Base-by-base conservation (phyloP, 2,797 vertebrate species). In the Helostoma temminkii region DNA sequence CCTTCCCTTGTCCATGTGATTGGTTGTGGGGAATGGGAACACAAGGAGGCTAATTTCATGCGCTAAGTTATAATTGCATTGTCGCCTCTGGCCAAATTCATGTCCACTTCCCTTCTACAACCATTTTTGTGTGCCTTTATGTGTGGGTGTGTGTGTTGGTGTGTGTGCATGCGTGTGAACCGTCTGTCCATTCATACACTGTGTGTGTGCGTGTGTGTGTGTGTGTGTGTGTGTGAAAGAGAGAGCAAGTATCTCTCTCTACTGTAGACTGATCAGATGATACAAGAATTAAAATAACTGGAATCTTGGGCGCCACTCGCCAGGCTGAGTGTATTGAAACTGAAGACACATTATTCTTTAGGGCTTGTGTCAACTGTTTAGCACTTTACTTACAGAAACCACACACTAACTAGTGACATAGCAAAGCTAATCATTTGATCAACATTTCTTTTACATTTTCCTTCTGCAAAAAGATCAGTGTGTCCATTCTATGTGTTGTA, bases 1-100 rank as follows among this genome's bases (percentile, higher is more conserved):
- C 83, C 88, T 88, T 92, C 90, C 89, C 93, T 94, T 90, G 93
- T 95, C 91, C 94, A 95, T 95, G 95, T 96, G 95, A 96, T 96
- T 93, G 93, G 94, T 94, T 96, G 95, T 95, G 94, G 93, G 93
- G 95, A 96, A 96, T 92, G 94, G 92, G 89, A 96, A 96, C 93
- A 96, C 96, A 96, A 94, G 94, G 94, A 95, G 92, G 94, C 94
- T 96, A 96, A 96, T 97, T 96, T 96, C 93, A 95, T 94, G 94
- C 93, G 94, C 93, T 91, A 94, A 95, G 92, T 93, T 95, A 95
- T 96, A 96, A 97, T 95, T 96, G 94, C 92, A 89, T 93, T 92
- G 92, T 93, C 84, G 95, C 96, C 96, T 94, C 92, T 62, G 95
- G 96, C 94, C 92, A 95, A 89, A 88, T 91, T 86, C 89, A 88